These are phyloP conservation scores for Oryctolagus cuniculus DNA, from an alignment of 2,113 vertebrate species.

Conservation along the genomic window DNA sequence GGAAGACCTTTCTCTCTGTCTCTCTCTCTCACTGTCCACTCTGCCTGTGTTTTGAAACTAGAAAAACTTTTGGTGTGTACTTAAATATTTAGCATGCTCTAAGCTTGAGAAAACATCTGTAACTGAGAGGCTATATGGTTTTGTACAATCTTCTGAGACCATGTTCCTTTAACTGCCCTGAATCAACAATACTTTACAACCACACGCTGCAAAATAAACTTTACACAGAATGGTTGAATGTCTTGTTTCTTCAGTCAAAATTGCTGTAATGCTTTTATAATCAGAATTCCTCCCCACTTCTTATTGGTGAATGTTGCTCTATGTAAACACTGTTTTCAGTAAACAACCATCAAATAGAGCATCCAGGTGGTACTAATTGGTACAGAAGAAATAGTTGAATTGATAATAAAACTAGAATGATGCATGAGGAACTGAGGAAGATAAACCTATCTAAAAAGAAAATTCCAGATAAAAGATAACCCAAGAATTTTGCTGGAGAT, in stretches of 20 bases:
- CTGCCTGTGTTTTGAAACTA: not conserved
- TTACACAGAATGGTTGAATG: not conserved
- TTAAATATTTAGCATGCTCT: constrained; percentile 15
- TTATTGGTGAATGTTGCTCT: not conserved
- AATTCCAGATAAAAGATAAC: not conserved
- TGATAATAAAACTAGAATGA: not conserved
- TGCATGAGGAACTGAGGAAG: not conserved
- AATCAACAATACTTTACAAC: constrained; percentile 1
- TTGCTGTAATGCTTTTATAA: not conserved
- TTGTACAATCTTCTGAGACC: not conserved
- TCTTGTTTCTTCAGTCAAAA: not conserved
- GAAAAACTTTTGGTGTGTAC: not conserved
- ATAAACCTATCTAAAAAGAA: not conserved
- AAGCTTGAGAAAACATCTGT: not conserved
- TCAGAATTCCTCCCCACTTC: not conserved
- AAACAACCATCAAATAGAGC: not conserved
- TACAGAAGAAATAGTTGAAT: not conserved
- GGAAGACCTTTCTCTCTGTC: no score
- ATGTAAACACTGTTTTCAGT: not conserved
- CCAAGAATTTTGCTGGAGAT: not conserved
- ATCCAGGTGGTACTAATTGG: not conserved
- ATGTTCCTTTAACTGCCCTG: not conserved
- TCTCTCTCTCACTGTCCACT: no score
- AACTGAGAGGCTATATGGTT: not conserved
- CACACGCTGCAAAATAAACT: not conserved